Base-by-base conservation (phyloP, 2,888 invertebrate genomes). In the Clivina fossor region DNA sequence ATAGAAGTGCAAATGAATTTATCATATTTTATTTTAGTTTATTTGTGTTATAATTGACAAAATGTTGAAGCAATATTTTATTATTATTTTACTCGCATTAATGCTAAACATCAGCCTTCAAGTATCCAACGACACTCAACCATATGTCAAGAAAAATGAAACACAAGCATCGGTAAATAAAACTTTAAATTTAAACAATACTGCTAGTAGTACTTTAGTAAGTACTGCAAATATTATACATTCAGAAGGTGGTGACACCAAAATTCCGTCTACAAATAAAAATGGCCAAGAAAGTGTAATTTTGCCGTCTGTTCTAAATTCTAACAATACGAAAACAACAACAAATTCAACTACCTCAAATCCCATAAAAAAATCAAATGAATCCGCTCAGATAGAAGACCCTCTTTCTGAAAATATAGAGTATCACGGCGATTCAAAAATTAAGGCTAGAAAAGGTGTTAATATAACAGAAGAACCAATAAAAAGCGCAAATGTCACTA, bases 371-470 rank as follows among this genome's bases (percentile, higher is more conserved):
- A 20, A 28, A 20, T 11, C n/a, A 32, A 22, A 18, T 48, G 19
- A 35, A 24, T 2, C 46, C 3, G 37, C 48, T 11, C 8, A 4
- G n/a, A 8, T 28, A 22, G 24, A 13, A 9, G 47, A 26, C 38
- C 35, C 47, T 7, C 37, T 33, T 13, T 32, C 22, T 22, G 51
- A 55, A 30, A 32, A 16, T 28, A 15, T 46, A n/a, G 55, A 47
- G 11, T 9, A 8, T 8, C 7, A 20, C 22, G 55, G 47, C 1
- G 55, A 55, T 20, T 38, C 47, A 41, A 60, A 57, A 20, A 66
- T 63, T 38, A 66, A 68, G 41, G 64, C 68, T 26, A 65, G 66
- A 54, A 70, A 71, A 61, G 69, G 68, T 11, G 68, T 66, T 4
- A 59, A 44, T 44, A 57, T 61, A 30, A 57, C 55, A 13, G 61